Evolutionary conservation across 2,113 vertebrate genomes (phyloP).

Genomic region (Mormyrus iriodes): DNA sequence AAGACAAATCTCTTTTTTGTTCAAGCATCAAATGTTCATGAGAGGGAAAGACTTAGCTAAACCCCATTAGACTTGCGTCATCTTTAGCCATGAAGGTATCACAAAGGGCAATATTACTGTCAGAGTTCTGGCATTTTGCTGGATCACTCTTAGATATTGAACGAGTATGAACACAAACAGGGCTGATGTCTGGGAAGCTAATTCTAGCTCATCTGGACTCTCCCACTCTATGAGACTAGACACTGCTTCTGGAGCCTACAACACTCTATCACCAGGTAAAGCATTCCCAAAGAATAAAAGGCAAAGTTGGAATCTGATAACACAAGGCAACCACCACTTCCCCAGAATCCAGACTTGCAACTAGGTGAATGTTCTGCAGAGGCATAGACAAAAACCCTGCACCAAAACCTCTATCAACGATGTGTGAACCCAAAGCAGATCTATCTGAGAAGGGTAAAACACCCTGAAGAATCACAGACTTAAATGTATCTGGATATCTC

Average conservation of each 20-base stretch:
- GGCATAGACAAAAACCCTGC: not conserved
- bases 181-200: not conserved
- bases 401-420: not conserved
- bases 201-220: not conserved
- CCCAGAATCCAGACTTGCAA: not conserved
- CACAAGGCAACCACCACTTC: not conserved
- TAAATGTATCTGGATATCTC: not conserved
- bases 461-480: not conserved
- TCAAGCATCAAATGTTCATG: no score
- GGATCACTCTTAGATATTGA: no score
- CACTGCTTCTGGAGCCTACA: not conserved
- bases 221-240: no score
- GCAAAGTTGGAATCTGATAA: no score
- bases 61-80: not conserved
- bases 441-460: no score
- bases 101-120: not conserved
- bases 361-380: not conserved
- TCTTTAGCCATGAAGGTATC: not conserved
- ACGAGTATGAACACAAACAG: not conserved
- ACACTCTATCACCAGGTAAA: not conserved
- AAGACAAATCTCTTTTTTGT: no score
- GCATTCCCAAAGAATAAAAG: not conserved
- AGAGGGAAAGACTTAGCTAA: no score
- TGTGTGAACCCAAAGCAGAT: no score
- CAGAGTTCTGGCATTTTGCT: not conserved